Evolutionary conservation across 1,140 invertebrate species (phyloP).

Genomic region (Hylaeus anthracinus): DNA sequence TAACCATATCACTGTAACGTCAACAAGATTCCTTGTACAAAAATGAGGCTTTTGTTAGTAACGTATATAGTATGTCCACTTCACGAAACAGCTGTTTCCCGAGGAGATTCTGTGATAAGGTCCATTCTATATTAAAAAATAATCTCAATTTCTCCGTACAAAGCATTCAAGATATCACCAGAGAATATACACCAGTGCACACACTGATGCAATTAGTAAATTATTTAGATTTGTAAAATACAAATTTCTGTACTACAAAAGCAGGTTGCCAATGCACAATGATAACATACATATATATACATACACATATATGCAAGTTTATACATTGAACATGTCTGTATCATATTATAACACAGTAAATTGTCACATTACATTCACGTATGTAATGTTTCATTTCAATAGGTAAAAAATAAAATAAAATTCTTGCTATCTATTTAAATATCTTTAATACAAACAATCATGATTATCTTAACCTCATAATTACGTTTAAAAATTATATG

Average conservation of each 20-base stretch:
- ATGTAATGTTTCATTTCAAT: not conserved
- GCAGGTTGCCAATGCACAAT: not conserved
- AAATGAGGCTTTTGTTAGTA: not conserved
- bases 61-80: not conserved
- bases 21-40: not conserved
- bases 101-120: not conserved
- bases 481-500: not conserved
- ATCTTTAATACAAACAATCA: not conserved
- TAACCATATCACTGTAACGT: not conserved
- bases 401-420: not conserved
- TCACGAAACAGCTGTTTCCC: slow-evolving; percentile 4
- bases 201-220: slow-evolving; percentile 1
- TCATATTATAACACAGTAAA: not conserved
- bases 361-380: not conserved
- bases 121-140: not conserved
- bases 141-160: not conserved
- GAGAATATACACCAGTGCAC: not conserved
- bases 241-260: not conserved
- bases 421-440: not conserved
- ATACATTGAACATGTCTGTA: not conserved
- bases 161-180: not conserved
- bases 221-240: not conserved
- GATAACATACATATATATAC: not conserved
- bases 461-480: not conserved
- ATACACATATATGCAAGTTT: no score